Percentiles rank a stretch among this genome's conserved stretches.
These are phyloP conservation scores for Furcifer pardalis DNA, from an alignment of 2,797 vertebrate species.

Conservation along the genomic window DNA sequence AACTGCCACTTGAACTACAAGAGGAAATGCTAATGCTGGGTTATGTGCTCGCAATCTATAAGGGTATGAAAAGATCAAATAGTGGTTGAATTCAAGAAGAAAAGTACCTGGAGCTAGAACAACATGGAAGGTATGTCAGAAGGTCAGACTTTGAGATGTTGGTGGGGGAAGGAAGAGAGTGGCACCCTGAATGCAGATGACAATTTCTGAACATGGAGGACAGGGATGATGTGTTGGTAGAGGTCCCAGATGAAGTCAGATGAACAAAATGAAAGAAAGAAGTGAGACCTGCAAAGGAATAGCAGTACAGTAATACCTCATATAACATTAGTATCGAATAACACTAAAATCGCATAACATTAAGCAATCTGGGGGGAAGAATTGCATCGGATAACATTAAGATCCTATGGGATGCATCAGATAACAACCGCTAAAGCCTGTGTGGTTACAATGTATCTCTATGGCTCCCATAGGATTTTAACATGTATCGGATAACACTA, in stretches of 20 bases:
- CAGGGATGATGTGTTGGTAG: not conserved
- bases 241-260: not conserved
- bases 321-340: no score
- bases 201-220: not conserved
- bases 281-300: not conserved
- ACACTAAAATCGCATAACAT: no score
- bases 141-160: not conserved
- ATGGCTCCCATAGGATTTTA: no score
- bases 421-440: no score
- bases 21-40: slow-evolving; percentile 5
- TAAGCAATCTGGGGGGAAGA: no score
- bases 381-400: no score
- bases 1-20: not conserved
- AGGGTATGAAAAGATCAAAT: not conserved
- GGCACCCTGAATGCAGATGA: not conserved
- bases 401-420: no score
- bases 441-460: no score
- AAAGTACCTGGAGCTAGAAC: not conserved
- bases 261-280: not conserved
- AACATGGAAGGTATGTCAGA: not conserved
- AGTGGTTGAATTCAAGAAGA: not conserved
- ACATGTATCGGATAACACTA: no score
- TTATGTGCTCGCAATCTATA: not conserved
- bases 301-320: no score
- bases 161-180: not conserved